Base-by-base conservation (phyloP, 2,888 invertebrate genomes). In the Dromius quadrimaculatus region DNA sequence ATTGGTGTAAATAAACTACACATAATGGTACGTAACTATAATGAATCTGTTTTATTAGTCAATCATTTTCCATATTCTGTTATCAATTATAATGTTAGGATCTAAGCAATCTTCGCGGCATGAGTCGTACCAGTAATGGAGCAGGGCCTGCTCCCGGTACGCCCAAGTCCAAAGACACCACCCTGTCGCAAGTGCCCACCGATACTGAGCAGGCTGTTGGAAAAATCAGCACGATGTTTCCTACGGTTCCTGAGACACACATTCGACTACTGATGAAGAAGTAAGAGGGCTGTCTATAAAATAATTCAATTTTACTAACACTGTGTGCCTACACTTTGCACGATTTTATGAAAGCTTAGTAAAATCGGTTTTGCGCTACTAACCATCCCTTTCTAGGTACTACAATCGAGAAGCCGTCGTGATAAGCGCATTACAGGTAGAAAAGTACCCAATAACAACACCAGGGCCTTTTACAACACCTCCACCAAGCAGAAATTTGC, bases 401-500 rank as follows among this genome's bases (percentile, higher is more conserved):
- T 94, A 95, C 85, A 94, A 94, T 82, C 90, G 95, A 75, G 94
- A 95, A 83, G 94, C 95, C 71, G 91, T 96, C 75, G 95, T 95
- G 71, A 93, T 95, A 84, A 95, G 95, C 81, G 95, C 95, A 64
- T 87, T 96, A 72, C 94, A 95, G 86, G 94, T 95, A 76, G 95
- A 95, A 83, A 95, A 95, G 83, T 91, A 94, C 84, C 94, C 94
- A 62, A 90, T 94, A 73, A 92, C 92, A 41, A 93, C 93, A 71
- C 93, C 93, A n/a, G 94, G 94, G 45, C 94, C 94, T 0, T 89
- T 88, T 74, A 87, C 90, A 13, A 90, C 91, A 78, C 91, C 91
- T 0, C 91, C 91, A 2, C 87, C 89, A 8, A 84, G 86, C 73
- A 88, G 77, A 85, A 87, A 79, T 86, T 86, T 78, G 83, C 86